These are phyloP conservation scores for Brenthis daphne DNA, from an alignment of 2,888 invertebrate species.

Conservation along the genomic window DNA sequence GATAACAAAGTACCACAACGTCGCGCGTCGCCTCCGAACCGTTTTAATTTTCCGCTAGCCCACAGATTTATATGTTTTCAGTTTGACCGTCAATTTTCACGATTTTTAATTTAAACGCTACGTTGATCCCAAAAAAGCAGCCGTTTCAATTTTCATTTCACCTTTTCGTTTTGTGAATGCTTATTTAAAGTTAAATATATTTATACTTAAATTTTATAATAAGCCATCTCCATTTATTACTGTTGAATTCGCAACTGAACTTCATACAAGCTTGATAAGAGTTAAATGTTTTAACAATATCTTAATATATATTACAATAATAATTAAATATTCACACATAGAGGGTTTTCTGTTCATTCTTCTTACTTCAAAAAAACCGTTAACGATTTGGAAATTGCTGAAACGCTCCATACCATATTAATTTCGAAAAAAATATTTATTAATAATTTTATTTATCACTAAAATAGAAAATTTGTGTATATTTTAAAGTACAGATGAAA, in stretches of 20 bases:
- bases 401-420: too few relatives aligned
- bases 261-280: background rate
- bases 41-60: conserved; percentile 80
- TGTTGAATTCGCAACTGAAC: background rate
- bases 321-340: too few relatives aligned
- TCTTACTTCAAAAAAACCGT: too few relatives aligned
- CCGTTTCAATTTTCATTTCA: conserved; percentile 54
- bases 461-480: too few relatives aligned
- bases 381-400: too few relatives aligned
- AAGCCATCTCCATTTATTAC: background rate
- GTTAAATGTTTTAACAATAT: background rate
- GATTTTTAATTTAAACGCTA: conserved; percentile 74
- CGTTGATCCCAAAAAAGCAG: conserved; percentile 61
- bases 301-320: too few relatives aligned
- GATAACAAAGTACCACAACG: conserved; percentile 46
- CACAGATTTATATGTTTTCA: conserved; percentile 76
- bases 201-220: conserved; percentile 12
- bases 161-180: conserved; percentile 42
- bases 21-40: conserved; percentile 52
- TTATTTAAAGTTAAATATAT: conserved; percentile 41
- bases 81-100: conserved; percentile 70
- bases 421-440: too few relatives aligned
- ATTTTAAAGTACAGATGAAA: too few relatives aligned
- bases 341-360: too few relatives aligned
- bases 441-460: too few relatives aligned